Percentiles rank a stretch among this genome's conserved stretches.
These are phyloP conservation scores for Parambassis ranga DNA, from an alignment of 2,797 vertebrate species.

Conservation along the genomic window DNA sequence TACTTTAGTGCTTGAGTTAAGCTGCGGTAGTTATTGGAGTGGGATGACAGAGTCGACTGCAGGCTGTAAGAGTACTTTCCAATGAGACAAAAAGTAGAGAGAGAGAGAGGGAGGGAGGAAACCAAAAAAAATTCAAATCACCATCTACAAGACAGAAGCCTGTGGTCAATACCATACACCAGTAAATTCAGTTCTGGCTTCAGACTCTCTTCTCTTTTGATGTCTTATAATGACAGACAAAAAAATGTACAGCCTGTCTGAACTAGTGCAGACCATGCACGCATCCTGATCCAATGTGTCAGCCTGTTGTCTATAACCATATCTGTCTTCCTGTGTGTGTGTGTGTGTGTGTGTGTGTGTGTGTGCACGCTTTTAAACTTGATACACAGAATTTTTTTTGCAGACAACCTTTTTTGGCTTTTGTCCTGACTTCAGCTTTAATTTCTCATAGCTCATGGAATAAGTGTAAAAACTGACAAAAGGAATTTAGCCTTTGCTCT, in stretches of 20 bases:
- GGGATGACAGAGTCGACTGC: conserved; percentile 5
- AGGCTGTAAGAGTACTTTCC: conserved; percentile 10
- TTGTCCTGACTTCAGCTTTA: not conserved
- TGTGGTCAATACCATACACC: conserved; percentile 12
- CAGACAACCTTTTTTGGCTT: not conserved
- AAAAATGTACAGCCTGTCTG: conserved; percentile 12
- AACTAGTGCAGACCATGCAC: not conserved
- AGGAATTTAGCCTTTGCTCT: conserved; percentile 23
- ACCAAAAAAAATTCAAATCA: conserved; percentile 1
- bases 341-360: not conserved
- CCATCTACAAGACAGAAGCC: conserved; percentile 10
- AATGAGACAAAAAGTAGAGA: not conserved
- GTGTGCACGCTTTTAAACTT: not conserved
- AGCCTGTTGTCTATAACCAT: conserved; percentile 3
- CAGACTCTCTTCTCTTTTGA: not conserved
- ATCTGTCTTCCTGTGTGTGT: not conserved
- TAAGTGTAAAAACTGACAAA: conserved; percentile 30
- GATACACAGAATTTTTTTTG: not conserved
- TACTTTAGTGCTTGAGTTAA: not conserved
- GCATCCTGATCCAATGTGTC: not conserved
- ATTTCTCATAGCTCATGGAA: conserved; percentile 19
- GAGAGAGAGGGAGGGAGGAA: not conserved
- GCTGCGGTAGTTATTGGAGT: conserved; percentile 18
- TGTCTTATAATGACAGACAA: conserved; percentile 13
- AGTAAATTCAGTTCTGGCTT: conserved; percentile 23